Percentiles rank a stretch among this genome's conserved stretches.
phyloP scores from a whole-genome alignment of 2,888 invertebrate species.

The Hartigia nigra region DNA sequence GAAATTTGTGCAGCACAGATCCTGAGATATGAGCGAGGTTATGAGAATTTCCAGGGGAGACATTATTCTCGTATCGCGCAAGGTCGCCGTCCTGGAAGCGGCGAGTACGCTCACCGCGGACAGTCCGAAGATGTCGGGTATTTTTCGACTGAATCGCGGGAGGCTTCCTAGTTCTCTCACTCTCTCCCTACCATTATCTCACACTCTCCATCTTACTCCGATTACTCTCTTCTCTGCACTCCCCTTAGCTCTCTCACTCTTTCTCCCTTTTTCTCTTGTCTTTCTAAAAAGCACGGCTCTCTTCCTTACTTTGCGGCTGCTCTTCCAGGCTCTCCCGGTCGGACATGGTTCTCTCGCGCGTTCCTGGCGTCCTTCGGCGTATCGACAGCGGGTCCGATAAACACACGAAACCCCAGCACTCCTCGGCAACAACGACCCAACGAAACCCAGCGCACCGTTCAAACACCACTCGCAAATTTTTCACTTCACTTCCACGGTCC shows the following conservation, averaged over 20 bases:
- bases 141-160: slow-evolving; percentile 12
- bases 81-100: neutral
- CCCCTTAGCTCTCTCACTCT: neutral
- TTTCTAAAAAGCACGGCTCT: neutral
- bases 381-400: slow-evolving; percentile 40
- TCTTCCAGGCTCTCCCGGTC: slow-evolving; percentile 65
- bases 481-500: slow-evolving; percentile 43
- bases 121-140: slow-evolving; percentile 36
- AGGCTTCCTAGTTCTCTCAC: neutral
- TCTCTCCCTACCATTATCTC: neutral
- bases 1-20: neutral
- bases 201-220: neutral
- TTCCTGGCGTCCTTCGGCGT: slow-evolving; percentile 36
- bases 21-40: neutral
- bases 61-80: neutral
- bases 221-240: slow-evolving; percentile 7
- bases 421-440: slow-evolving; percentile 27
- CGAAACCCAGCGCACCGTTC: slow-evolving; percentile 41
- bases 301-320: slow-evolving; percentile 62
- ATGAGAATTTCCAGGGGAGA: neutral
- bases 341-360: slow-evolving; percentile 57
- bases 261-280: slow-evolving; percentile 2
- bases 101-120: neutral
- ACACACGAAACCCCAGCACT: neutral
- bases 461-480: slow-evolving; percentile 50